Base-by-base conservation (phyloP, 1,140 invertebrate genomes). In the Meloidogyne floridensis region DNA sequence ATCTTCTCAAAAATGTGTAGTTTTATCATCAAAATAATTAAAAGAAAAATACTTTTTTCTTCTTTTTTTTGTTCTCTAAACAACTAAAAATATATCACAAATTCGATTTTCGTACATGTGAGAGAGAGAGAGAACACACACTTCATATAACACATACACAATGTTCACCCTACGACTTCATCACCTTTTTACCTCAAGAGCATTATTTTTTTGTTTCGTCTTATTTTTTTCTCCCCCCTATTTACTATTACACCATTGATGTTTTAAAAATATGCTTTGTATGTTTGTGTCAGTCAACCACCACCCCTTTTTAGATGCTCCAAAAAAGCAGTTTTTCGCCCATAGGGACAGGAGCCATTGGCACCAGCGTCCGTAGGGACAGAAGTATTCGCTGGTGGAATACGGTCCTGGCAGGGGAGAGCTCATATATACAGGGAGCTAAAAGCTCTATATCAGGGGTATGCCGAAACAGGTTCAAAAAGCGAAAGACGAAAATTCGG, bases 171-270 rank as follows among this genome's bases (percentile, higher is more conserved):
- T 65, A 65, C 15, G 59, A 65, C 59, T 65, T 65, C 59, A 65
- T 11, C n/a, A 65, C 59, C 15, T 65, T 65, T 65, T 65, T 65
- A 65, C 59, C 59, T 65, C 59, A 65, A 65, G 59, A 65, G 59
- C 59, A 65, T 59, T 59, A n/a, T n/a, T n/a, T 15, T n/a, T 65
- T n/a, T 65, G n/a, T 65, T 65, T 65, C 59, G 59, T 65, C 59
- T 65, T 65, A 65, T 65, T 65, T 59, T 59, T 65, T 8, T 32
- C 32, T 32, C 32, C 32, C 20, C 59, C 59, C 59, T 65, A n/a
- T 13, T 59, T 59, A 59, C 59, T 65, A 65, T 65, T 65, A 65
- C 59, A 65, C 59, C 59, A 65, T n/a, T 65, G 15, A n/a, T 59
- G 59, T 65, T n/a, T 65, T 65, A 32, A 47, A 47, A n/a, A 65